Percentiles rank a stretch among this genome's conserved stretches.
Conservation (phyloP, 1,140 invertebrate species). For the Drosophila rhopaloa region DNA sequence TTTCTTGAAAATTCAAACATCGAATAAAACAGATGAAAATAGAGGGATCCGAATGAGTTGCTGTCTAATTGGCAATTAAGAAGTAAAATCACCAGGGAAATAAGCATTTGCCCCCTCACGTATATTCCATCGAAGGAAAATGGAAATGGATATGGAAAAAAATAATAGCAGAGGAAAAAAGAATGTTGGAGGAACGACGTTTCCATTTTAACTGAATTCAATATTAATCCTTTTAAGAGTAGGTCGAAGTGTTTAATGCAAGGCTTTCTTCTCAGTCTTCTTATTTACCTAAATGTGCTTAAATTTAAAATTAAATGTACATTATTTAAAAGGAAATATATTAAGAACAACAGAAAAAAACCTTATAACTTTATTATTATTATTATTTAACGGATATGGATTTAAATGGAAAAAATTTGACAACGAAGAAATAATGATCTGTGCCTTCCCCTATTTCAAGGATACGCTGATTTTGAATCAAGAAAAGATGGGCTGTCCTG, state of each 20-base stretch:
- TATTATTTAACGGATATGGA: too few species aligned
- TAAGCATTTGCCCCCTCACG: neutral
- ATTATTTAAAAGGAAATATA: too few species aligned
- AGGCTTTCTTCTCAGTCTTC: neutral
- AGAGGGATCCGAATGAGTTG: constrained; percentile 39
- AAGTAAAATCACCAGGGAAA: constrained; percentile 7
- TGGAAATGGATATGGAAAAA: neutral
- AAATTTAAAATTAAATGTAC: too few species aligned
- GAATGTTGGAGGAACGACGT: neutral
- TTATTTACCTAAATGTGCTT: too few species aligned
- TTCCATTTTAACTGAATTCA: neutral
- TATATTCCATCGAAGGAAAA: constrained; percentile 1
- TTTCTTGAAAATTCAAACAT: too few species aligned
- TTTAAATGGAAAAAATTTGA: too few species aligned
- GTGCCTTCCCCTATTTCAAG: constrained; percentile 2
- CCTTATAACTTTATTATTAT: too few species aligned
- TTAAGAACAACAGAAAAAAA: too few species aligned
- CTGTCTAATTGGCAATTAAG: constrained; percentile 58
- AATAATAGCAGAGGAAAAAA: neutral
- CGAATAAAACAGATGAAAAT: too few species aligned
- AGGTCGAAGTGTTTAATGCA: too few species aligned
- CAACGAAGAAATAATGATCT: too few species aligned
- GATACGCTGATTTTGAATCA: neutral
- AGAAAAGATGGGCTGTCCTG: constrained; percentile 43
- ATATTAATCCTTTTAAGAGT: neutral